Evolutionary conservation across 2,888 invertebrate genomes (phyloP), one percentile per base, ranked within the genome.

Genomic region (Polietes domitor): DNA sequence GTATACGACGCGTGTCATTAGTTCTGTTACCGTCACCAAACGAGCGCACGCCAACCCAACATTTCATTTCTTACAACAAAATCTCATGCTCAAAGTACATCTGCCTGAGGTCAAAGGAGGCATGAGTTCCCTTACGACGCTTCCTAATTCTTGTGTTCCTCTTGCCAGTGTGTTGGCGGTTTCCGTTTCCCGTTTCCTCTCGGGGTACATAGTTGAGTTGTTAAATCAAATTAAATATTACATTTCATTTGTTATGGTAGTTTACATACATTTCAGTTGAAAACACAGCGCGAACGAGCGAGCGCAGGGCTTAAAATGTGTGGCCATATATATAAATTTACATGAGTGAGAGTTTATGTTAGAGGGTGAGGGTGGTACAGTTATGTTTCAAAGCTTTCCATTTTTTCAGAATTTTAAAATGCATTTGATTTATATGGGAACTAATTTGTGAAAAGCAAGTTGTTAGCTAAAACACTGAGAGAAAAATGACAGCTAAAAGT

Each of bases 371-470:
- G 10, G 12, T 26, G 41, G 84, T 81, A 84, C 84, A 84, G 84
- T 84, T 81, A 78, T 78, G 75, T 71, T 77, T 81, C 72, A 55
- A 65, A 76, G 61, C 72, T 73, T 76, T 50, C 68, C 72, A 47
- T 65, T 65, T 74, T 50, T 78, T n/a, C 58, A 47, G 47, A 21
- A 47, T 47, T 37, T 41, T 17, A 68, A 24, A 68, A 68, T 68
- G 68, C 68, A 78, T 72, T 72, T 53, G 72, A 81, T 84, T 78
- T 81, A 81, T 78, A 58, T 84, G 83, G 65, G 77, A 83, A 83
- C 17, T 12, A 77, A 63, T 71, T 77, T 80, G 24, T 55, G 24
- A 15, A 65, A 63, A 37, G 24, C 41, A 55, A 19, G n/a, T 63
- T 24, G 10, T 24, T 15, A 6, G 19, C 3, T 2, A 63, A 61